Conservation (phyloP, 2,113 vertebrate species). For the Clarias macrocephalus region DNA sequence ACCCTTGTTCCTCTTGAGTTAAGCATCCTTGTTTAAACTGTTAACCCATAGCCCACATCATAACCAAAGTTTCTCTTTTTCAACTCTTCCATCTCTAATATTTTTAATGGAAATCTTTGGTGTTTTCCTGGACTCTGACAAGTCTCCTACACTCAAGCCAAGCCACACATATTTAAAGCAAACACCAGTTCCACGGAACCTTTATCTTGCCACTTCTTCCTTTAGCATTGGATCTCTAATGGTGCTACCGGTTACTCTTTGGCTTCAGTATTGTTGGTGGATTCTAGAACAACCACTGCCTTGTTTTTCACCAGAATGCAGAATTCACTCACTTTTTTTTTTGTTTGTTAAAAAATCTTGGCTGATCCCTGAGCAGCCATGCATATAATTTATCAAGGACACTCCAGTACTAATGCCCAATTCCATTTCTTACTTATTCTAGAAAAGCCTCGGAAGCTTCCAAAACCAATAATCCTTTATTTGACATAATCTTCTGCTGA, state of each 20-base stretch:
- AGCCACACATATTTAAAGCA: too few species aligned
- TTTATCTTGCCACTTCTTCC: too few species aligned
- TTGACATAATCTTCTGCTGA: background rate
- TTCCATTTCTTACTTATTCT: background rate
- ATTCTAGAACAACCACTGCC: background rate
- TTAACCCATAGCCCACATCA: background rate
- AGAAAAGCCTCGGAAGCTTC: background rate
- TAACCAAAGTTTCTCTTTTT: background rate
- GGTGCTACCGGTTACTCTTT: background rate
- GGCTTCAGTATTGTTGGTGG: background rate
- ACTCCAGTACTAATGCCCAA: background rate
- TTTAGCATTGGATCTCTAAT: too few species aligned
- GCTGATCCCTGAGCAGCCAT: background rate
- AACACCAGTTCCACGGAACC: too few species aligned
- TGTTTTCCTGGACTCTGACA: background rate
- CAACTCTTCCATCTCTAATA: background rate
- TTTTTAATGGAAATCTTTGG: background rate
- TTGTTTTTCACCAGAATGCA: background rate
- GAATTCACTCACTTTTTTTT: background rate
- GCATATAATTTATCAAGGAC: background rate
- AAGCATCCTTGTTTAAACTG: background rate
- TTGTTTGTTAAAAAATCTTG: background rate
- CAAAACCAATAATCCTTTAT: background rate
- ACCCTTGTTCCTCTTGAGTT: too few species aligned
- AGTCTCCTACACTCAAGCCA: background rate